phyloP scores from a whole-genome alignment of 2,113 vertebrate species.

The Trinectes maculatus region DNA sequence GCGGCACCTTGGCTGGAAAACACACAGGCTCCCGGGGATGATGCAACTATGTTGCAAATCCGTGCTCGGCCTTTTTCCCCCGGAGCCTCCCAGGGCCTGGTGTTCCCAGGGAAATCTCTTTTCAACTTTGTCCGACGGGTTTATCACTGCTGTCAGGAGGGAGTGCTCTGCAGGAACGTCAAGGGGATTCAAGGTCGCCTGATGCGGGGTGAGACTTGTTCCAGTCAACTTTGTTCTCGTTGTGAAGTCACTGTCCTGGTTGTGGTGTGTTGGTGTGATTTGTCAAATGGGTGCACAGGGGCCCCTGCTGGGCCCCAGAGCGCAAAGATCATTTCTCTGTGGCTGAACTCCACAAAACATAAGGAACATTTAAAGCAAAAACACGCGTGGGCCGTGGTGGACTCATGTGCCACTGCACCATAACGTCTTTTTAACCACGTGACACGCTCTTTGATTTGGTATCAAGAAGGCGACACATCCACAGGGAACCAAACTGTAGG shows the following conservation, averaged over 20 bases:
- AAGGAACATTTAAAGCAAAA: too few species aligned
- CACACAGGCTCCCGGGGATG: constrained; percentile 2
- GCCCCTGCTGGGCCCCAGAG: too few species aligned
- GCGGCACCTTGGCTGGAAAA: constrained; percentile 71
- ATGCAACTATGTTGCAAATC: constrained; percentile 60
- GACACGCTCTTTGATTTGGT: too few species aligned
- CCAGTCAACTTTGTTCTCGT: not conserved
- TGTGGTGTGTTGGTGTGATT: not conserved
- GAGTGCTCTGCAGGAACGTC: constrained; percentile 72
- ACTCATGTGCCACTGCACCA: too few species aligned
- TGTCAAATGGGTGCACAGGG: not conserved
- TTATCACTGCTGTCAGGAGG: constrained; percentile 82
- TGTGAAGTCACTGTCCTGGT: not conserved
- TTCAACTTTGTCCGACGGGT: constrained; percentile 77
- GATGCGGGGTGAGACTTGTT: constrained; percentile 66
- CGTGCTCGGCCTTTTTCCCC: constrained; percentile 55
- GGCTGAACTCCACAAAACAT: too few species aligned
- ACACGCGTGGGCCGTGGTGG: too few species aligned
- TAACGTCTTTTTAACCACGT: too few species aligned
- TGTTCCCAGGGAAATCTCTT: constrained; percentile 80
- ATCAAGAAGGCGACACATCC: too few species aligned
- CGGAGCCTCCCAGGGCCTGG: constrained; percentile 29
- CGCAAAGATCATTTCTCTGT: too few species aligned
- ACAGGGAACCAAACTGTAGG: too few species aligned
- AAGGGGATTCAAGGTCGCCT: constrained; percentile 81